Evolutionary conservation across 1,140 invertebrate genomes (phyloP), one percentile per base, ranked within the genome.

Genomic region (Rhynchophorus ferrugineus): DNA sequence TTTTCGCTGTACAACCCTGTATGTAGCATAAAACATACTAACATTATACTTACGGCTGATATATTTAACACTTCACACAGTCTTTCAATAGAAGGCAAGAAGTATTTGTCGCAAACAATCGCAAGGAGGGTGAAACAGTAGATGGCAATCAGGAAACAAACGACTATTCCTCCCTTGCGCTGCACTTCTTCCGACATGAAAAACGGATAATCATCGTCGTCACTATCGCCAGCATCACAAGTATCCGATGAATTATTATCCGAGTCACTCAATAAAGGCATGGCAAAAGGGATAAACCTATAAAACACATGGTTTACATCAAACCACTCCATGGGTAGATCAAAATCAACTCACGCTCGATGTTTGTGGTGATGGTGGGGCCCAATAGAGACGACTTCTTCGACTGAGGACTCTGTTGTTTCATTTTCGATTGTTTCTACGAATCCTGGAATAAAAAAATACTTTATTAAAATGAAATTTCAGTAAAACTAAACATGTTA

Each of bases 31-130:
- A n/a, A n/a, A n/a, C n/a, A n/a, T n/a, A n/a, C n/a, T n/a, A n/a
- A n/a, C n/a, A n/a, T n/a, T 8, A 1, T 19, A 62, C 68, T 67
- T 69, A 84, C 82, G 73, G 79, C 75, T 8, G 83, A 83, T 65
- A 87, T 78, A 52, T 83, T 78, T 16, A 87, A 66, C 47, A 78
- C 77, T 20, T 83, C 78, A 63, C 87, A 89, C 56, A 92, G 88
- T 54, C 82, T 76, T 65, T 91, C 86, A 1, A 93, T 78, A 1
- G 85, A 81, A 0, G 89, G 88, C 11, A 92, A 75, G 58, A 92
- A 86, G 61, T 89, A 93, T 61, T 89, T 84, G 63, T 92, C 89
- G 68, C 89, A 92, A 1, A 92, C 82, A 20, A 89, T 79, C 1
- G 88, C 88, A 9, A 91, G 73, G 6, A 87, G 59, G 2, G 85